A percentile compares a stretch with the other conserved stretches of the same genome.
Conservation (phyloP, 2,888 invertebrate genomes). For the Seira sanloemensis region DNA sequence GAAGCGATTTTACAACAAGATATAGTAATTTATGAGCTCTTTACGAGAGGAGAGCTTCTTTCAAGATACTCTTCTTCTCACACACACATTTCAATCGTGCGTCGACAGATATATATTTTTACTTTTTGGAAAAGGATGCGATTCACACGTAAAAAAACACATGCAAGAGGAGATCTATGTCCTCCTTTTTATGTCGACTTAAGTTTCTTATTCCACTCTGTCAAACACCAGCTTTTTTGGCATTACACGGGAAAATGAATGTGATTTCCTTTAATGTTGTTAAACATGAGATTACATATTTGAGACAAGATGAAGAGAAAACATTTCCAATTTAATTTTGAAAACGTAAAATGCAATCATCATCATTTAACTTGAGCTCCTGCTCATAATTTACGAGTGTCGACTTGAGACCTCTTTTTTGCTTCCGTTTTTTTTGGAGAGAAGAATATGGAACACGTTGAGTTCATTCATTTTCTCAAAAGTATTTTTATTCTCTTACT, state of each 20-base stretch:
- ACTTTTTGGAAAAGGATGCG: conserved; percentile 17
- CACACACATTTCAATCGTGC: conserved; percentile 46
- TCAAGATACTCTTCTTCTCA: conserved; percentile 1
- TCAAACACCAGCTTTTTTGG: neutral
- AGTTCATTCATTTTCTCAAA: conserved; percentile 8
- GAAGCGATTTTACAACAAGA: conserved; percentile 60
- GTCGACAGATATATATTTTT: conserved; percentile 38
- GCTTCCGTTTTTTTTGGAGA: neutral
- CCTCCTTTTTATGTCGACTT: neutral
- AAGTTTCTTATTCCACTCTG: conserved; percentile 4
- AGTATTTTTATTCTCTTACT: conserved; percentile 11
- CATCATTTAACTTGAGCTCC: conserved; percentile 16
- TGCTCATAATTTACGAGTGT: neutral
- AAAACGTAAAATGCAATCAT: conserved; percentile 32
- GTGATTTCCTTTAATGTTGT: conserved; percentile 39
- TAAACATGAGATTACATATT: conserved; percentile 39
- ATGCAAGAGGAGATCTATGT: neutral
- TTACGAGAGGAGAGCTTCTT: conserved; percentile 14
- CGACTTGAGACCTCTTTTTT: neutral
- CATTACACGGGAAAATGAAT: conserved; percentile 42
- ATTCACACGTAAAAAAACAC: conserved; percentile 32
- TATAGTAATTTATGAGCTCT: conserved; percentile 56
- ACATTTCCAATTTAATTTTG: conserved; percentile 12
- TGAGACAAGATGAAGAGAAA: conserved; percentile 5
- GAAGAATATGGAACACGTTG: neutral